phyloP scores from a whole-genome alignment of 2,113 vertebrate species.

The Nothocercus julius region DNA sequence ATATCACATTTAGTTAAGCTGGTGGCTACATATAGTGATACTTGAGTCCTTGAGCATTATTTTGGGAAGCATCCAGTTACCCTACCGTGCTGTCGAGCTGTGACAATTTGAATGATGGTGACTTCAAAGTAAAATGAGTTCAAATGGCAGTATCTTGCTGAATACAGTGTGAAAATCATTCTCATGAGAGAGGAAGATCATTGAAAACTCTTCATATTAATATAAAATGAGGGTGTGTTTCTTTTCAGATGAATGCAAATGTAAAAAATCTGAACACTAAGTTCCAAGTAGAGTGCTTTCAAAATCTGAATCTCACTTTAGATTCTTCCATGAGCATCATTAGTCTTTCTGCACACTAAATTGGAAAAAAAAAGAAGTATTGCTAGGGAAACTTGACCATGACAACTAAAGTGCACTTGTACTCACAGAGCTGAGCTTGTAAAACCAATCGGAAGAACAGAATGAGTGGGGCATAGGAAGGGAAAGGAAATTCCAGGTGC shows the following conservation, averaged over 20 bases:
- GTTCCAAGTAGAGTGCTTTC: background rate
- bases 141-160: background rate
- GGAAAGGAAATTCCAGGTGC: background rate
- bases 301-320: background rate
- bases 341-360: background rate
- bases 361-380: background rate
- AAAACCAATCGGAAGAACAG: background rate
- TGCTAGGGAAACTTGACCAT: background rate
- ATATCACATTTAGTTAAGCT: background rate
- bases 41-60: background rate
- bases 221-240: background rate
- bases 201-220: background rate
- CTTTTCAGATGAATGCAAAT: background rate
- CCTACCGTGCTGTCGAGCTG: background rate
- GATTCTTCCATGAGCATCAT: background rate
- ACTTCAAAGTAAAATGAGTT: constrained; percentile 10
- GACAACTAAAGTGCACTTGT: background rate
- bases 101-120: background rate
- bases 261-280: background rate
- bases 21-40: background rate
- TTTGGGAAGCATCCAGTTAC: background rate
- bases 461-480: background rate
- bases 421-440: background rate
- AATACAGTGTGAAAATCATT: background rate
- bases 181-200: background rate